Evolutionary conservation across 1,140 invertebrate species (phyloP), one percentile per base, ranked within the genome.

Genomic region (Scaptomyza graminum): DNA sequence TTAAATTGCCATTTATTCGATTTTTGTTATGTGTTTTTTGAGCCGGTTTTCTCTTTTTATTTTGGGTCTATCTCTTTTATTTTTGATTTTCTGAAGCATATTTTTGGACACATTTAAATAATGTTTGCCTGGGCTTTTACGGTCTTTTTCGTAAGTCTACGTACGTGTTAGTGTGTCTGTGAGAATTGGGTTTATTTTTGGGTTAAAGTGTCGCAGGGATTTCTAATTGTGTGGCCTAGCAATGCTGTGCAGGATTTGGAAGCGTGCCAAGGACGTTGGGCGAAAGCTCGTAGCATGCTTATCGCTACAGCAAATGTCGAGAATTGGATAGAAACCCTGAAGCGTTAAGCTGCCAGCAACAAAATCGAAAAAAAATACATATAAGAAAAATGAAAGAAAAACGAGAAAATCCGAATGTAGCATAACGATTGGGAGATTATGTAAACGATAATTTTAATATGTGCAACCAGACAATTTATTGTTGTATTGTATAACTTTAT

Each of bases 1-100:
- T 85, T 85, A 85, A 85, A 85, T 85, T 85, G 82, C 67, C 82
- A 85, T 85, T 85, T 85, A 85, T 85, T 87, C 82, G 82, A 87
- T 87, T 85, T 87, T 85, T 78, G 74, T 77, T 63, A 77, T 81
- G 74, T 67, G 52, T 60, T 61, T 65, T 64, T 66, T 71, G 60
- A 64, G 51, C 64, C 41, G 63, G 18, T 67, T 80, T 82, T 73
- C n/a, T 12, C 18, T 15, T 15, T 13, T 50, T 41, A n/a, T 16
- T 15, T 18, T 37, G 12, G 15, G 22, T 11, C 8, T 34, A 6
- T 9, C 7, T 54, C 9, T 44, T 52, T 46, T 28, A 15, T 31
- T 15, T 60, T 61, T 63, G 50, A 12, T 68, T 67, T 60, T 65
- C 72, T 77, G 50, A 13, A 87, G 74, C 81, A 85, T 87, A 85